A percentile compares a stretch with the other conserved stretches of the same genome.
These are phyloP conservation scores for Clarias pachynema DNA, from an alignment of 2,797 vertebrate genomes.

Conservation along the genomic window DNA sequence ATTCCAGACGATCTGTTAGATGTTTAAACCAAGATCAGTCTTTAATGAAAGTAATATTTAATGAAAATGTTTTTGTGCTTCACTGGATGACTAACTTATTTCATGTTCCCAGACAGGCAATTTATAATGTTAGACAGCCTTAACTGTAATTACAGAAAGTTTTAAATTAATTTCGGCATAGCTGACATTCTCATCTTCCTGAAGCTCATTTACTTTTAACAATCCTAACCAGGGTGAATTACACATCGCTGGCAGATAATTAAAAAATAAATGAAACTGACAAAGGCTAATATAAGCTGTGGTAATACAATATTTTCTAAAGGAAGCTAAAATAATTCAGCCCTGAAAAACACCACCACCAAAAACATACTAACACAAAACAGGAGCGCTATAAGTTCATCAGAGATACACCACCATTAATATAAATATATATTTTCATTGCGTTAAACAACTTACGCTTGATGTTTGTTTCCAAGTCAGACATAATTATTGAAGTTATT, in stretches of 20 bases:
- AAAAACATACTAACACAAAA: not conserved
- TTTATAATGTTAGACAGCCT: conserved; percentile 15
- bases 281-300: not conserved
- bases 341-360: not conserved
- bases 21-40: not conserved
- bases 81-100: not conserved
- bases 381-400: not conserved
- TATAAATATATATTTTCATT: not conserved
- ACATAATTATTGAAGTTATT: not conserved
- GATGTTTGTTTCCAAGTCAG: not conserved
- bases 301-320: not conserved
- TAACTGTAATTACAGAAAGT: conserved; percentile 19
- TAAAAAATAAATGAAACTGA: conserved; percentile 4
- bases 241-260: not conserved
- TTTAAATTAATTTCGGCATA: not conserved
- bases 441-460: not conserved
- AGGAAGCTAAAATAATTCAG: not conserved
- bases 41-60: conserved; percentile 31
- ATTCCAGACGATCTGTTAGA: not conserved
- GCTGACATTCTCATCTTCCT: not conserved
- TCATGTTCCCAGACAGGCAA: conserved; percentile 33
- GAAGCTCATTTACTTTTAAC: conserved; percentile 12
- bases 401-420: not conserved
- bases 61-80: not conserved
- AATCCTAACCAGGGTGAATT: not conserved